Evolutionary conservation across 2,797 vertebrate genomes (phyloP).

Genomic region (Mormyrus hasselquistii): DNA sequence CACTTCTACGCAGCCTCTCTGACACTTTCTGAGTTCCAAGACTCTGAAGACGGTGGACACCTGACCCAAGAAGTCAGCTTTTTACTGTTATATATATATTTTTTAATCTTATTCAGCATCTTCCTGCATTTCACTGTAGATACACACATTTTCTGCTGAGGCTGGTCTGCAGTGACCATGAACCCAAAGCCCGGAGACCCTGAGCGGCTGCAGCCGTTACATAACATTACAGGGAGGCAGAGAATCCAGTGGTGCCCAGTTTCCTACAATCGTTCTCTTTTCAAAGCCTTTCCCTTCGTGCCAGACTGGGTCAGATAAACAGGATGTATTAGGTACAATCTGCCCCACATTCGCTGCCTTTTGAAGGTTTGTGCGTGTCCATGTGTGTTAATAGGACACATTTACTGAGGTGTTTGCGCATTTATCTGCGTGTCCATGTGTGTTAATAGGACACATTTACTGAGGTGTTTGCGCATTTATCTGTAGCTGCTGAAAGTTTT

Average conservation of each 20-base stretch:
- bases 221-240: neutral
- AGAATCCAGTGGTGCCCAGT: neutral
- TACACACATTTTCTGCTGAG: neutral
- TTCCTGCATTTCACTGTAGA: neutral
- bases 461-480: neutral
- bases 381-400: neutral
- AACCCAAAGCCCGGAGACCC: neutral
- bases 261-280: neutral
- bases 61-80: neutral
- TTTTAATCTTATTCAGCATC: neutral
- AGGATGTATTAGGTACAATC: neutral
- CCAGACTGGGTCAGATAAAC: constrained; percentile 2
- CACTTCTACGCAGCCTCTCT: neutral
- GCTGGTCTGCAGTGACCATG: neutral
- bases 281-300: neutral
- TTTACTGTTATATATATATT: neutral
- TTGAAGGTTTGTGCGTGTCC: neutral
- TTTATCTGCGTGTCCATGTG: neutral
- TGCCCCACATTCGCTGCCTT: neutral
- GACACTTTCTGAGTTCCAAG: neutral
- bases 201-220: neutral
- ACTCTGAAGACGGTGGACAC: neutral
- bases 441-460: neutral
- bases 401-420: neutral
- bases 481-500: neutral